Conservation (phyloP, 2,888 invertebrate genomes). For the Brachyopa scutellaris region DNA sequence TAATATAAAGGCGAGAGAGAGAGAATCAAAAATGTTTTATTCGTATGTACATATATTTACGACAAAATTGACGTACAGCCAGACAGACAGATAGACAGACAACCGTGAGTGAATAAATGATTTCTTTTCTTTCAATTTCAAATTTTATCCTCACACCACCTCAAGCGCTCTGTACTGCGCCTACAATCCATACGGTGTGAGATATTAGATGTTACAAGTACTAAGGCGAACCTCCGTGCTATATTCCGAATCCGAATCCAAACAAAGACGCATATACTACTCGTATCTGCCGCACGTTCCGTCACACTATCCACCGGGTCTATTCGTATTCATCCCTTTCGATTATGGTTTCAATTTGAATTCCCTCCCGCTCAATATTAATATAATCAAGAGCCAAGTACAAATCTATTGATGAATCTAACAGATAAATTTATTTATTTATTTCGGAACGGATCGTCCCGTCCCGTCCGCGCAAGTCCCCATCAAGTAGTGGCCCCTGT, state of each 20-base stretch:
- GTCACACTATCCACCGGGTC: constrained; percentile 53
- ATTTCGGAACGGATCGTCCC: constrained; percentile 25
- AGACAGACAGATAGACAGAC: constrained; percentile 53
- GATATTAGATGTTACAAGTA: constrained; percentile 51
- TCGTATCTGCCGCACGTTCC: constrained; percentile 42
- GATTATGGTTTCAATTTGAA: constrained; percentile 59
- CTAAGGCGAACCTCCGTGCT: background rate
- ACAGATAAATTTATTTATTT: constrained; percentile 72
- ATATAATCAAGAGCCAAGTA: constrained; percentile 72
- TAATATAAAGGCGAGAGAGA: constrained; percentile 11
- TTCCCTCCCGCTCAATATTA: constrained; percentile 69
- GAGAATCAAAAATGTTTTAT: constrained; percentile 36
- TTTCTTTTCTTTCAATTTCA: constrained; percentile 67
- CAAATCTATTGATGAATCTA: constrained; percentile 72
- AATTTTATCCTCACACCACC: constrained; percentile 44
- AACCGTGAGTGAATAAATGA: constrained; percentile 70
- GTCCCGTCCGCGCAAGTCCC: constrained; percentile 15
- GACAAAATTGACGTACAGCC: constrained; percentile 49
- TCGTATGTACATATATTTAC: constrained; percentile 39
- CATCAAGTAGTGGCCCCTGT: constrained; percentile 43
- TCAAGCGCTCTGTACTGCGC: background rate
- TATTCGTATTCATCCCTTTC: constrained; percentile 68
- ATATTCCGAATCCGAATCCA: no score
- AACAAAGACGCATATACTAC: constrained; percentile 54
- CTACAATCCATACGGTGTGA: constrained; percentile 36